phyloP scores from a whole-genome alignment of 2,113 vertebrate genomes.

The Nerophis lumbriciformis region DNA sequence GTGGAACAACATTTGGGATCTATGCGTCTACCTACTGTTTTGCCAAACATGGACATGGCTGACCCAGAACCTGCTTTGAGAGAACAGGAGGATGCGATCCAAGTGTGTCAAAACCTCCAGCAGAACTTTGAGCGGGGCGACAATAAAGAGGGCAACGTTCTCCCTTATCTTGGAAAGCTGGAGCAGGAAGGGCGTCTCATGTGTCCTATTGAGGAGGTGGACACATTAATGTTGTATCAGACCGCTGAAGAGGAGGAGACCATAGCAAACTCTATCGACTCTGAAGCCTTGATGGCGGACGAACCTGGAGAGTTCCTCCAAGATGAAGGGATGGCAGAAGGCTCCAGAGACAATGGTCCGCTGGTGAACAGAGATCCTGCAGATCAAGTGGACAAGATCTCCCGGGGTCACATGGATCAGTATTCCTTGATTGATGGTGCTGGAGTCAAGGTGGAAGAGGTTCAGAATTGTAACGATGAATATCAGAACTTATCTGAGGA shows the following conservation, averaged over 20 bases:
- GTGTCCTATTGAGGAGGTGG: conserved; percentile 45
- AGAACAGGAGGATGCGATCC: conserved; percentile 30
- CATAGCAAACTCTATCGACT: conserved; percentile 20
- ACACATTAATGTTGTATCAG: conserved; percentile 47
- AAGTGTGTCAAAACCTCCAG: conserved; percentile 30
- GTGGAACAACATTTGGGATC: conserved; percentile 21
- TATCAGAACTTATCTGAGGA: conserved; percentile 1
- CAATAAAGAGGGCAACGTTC: conserved; percentile 6
- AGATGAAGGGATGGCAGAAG: not conserved
- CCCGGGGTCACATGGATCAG: conserved; percentile 17
- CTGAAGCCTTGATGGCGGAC: conserved; percentile 21
- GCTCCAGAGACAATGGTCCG: not conserved
- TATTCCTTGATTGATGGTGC: conserved; percentile 17
- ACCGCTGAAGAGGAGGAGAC: conserved; percentile 31
- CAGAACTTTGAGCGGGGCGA: conserved; percentile 9
- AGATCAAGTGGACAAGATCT: conserved; percentile 49
- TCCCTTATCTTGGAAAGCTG: conserved; percentile 38
- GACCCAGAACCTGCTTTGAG: conserved; percentile 8
- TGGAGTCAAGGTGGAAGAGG: conserved; percentile 6
- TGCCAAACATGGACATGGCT: conserved; percentile 18
- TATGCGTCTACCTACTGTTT: conserved; percentile 24
- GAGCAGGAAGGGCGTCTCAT: conserved; percentile 20
- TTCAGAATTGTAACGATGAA: conserved; percentile 10
- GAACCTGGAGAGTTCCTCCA: conserved; percentile 20
- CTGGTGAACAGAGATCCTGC: conserved; percentile 1